Conservation (phyloP, 2,888 invertebrate species). For the Xiphydria camelus region DNA sequence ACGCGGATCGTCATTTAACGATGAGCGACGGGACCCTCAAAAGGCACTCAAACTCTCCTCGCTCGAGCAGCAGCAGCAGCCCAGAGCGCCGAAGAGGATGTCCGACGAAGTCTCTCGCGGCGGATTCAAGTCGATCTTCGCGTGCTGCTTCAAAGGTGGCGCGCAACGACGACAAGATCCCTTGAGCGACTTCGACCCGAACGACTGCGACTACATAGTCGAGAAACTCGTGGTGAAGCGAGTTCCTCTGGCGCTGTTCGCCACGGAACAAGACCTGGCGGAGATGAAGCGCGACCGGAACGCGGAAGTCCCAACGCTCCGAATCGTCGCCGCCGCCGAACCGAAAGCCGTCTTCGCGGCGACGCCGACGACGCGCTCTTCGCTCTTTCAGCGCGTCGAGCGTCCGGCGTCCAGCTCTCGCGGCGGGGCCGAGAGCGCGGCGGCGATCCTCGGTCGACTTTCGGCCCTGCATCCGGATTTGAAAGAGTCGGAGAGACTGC, state of each 20-base stretch:
- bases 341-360: background rate
- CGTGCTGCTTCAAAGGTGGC: slow-evolving; percentile 10
- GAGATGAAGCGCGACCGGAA: slow-evolving; percentile 3
- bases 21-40: too few relatives aligned
- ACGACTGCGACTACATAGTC: slow-evolving; percentile 36
- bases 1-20: too few relatives aligned
- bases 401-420: background rate
- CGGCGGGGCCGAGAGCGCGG: background rate
- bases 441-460: slow-evolving; percentile 14
- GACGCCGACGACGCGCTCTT: background rate
- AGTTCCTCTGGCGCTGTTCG: slow-evolving; percentile 31
- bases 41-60: too few relatives aligned
- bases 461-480: slow-evolving; percentile 26
- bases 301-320: background rate
- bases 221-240: slow-evolving; percentile 39
- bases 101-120: slow-evolving; percentile 9
- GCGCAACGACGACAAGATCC: background rate
- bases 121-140: slow-evolving; percentile 18
- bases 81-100: slow-evolving; percentile 3
- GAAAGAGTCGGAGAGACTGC: slow-evolving; percentile 26
- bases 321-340: background rate
- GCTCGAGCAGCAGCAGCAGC: too few relatives aligned
- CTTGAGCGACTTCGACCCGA: slow-evolving; percentile 10
- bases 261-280: slow-evolving; percentile 17
- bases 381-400: too few relatives aligned